Evolutionary conservation across 2,888 invertebrate genomes (phyloP).

Genomic region (Drosophila quasianomalipes): DNA sequence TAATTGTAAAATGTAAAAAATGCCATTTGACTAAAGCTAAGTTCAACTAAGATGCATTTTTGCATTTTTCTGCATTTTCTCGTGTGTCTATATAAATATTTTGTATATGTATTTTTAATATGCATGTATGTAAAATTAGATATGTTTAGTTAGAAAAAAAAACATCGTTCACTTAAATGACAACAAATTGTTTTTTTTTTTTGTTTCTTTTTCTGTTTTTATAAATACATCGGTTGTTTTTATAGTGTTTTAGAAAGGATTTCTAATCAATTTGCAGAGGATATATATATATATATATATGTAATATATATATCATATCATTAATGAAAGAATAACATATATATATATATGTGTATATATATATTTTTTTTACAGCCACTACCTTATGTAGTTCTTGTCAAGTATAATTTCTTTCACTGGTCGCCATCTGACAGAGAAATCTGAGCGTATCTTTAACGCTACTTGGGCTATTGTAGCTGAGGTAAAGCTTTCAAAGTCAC

Average conservation of each 20-base stretch:
- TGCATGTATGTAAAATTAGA: conserved; percentile 12
- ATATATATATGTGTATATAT: neutral
- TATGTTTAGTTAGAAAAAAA: conserved; percentile 35
- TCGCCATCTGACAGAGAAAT: conserved; percentile 5
- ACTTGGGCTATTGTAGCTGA: conserved; percentile 15
- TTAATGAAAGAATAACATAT: neutral
- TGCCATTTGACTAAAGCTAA: conserved; percentile 49
- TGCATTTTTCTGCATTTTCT: neutral
- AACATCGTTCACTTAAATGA: conserved; percentile 40
- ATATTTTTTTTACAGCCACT: neutral
- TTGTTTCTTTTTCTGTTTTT: neutral
- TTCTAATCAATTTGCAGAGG: conserved; percentile 14
- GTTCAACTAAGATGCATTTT: conserved; percentile 57
- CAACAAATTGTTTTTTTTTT: conserved; percentile 21
- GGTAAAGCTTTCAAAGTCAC: conserved; percentile 23
- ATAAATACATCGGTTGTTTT: conserved; percentile 32
- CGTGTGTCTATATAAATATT: conserved; percentile 21
- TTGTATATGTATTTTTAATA: conserved; percentile 1
- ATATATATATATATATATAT: neutral
- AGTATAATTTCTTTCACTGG: conserved; percentile 25
- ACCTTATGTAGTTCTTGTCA: neutral
- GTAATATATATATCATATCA: neutral
- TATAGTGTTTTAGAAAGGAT: conserved; percentile 16
- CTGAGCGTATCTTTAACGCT: neutral
- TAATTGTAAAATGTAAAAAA: conserved; percentile 27